Evolutionary conservation across 2,888 invertebrate species (phyloP).

Genomic region (Gymnocheta viridis): DNA sequence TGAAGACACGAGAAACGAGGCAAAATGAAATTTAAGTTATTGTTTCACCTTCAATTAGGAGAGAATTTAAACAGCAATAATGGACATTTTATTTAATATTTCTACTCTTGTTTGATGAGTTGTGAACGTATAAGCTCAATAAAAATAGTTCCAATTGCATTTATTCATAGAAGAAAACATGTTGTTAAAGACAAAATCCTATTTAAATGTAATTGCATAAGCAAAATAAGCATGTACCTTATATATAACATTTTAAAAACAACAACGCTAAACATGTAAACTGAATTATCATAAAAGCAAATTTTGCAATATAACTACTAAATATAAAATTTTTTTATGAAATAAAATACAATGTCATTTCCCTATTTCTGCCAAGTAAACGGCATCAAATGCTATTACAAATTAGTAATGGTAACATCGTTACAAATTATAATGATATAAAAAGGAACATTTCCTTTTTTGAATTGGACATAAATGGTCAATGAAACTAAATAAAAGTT

Average conservation of each 20-base stretch:
- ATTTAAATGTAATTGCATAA: not conserved
- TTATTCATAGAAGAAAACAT: too few species aligned
- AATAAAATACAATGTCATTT: conserved; percentile 24
- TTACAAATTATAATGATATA: conserved; percentile 62
- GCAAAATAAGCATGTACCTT: not conserved
- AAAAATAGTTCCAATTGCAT: too few species aligned
- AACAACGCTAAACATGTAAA: conserved; percentile 13
- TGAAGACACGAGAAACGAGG: not conserved
- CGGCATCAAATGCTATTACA: conserved; percentile 44
- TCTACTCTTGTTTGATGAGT: too few species aligned
- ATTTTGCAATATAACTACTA: conserved; percentile 35
- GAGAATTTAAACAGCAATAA: too few species aligned
- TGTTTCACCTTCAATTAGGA: too few species aligned
- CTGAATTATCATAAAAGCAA: conserved; percentile 31
- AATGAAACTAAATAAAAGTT: conserved; percentile 57
- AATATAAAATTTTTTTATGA: conserved; percentile 29
- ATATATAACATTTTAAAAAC: conserved; percentile 1
- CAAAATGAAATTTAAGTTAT: too few species aligned
- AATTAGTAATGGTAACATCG: conserved; percentile 66
- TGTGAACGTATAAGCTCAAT: too few species aligned
- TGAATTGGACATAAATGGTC: conserved; percentile 45
- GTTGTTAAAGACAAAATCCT: not conserved
- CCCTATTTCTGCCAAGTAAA: not conserved
- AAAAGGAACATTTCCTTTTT: conserved; percentile 28
- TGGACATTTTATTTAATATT: too few species aligned